Conservation (phyloP, 2,888 invertebrate genomes). For the Drosophila ezoana region DNA sequence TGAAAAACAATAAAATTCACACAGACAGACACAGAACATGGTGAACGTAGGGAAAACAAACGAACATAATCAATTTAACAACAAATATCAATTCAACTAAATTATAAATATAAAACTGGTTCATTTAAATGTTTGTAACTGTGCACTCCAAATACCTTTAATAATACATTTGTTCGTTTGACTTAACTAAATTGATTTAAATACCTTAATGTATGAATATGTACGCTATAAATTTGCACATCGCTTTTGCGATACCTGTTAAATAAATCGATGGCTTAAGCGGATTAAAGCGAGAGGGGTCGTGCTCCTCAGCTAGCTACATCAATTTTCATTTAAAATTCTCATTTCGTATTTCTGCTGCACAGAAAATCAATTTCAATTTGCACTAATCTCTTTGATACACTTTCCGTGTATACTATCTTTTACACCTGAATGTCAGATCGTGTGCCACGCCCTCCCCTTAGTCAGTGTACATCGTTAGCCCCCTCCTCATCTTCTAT, state of each 20-base stretch:
- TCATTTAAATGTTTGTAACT: not conserved
- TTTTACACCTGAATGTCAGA: conserved; percentile 25
- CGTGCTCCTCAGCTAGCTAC: conserved; percentile 32
- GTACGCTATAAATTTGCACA: conserved; percentile 11
- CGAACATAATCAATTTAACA: too few species aligned
- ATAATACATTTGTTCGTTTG: conserved; percentile 6
- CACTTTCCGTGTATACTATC: conserved; percentile 14
- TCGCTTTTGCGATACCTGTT: conserved; percentile 42
- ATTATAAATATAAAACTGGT: not conserved
- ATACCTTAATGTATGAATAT: conserved; percentile 15
- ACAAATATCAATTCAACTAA: not conserved
- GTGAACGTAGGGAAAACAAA: too few species aligned
- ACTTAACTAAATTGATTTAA: conserved; percentile 20
- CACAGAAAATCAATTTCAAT: conserved; percentile 64
- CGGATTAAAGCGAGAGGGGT: conserved; percentile 34
- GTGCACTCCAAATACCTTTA: not conserved
- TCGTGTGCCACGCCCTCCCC: conserved; percentile 8
- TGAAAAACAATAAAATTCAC: not conserved
- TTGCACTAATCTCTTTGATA: conserved; percentile 54
- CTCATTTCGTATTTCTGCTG: conserved; percentile 30
- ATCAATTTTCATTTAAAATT: conserved; percentile 61
- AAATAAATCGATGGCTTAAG: conserved; percentile 54
- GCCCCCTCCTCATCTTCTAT: not conserved
- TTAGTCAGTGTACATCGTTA: not conserved
- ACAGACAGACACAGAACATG: too few species aligned